Conservation (phyloP, 2,113 vertebrate genomes). For the human region GRCh38 chr13:53221001-53221500, state of each 20-base stretch:
- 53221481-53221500: neutral
- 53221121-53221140: no score
- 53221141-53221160: neutral
- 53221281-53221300: neutral
- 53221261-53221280: neutral
- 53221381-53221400: neutral
- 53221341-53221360: neutral
- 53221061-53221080: neutral
- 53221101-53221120: neutral
- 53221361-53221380: neutral
- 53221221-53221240: neutral
- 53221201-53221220: neutral
- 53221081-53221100: neutral
- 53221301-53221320: neutral
- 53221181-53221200: rapidly evolving
- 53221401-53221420: neutral
- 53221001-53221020: neutral
- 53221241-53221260: neutral
- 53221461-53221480: neutral
- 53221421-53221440: neutral
- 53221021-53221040: neutral
- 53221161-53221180: neutral
- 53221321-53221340: neutral
- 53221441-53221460: neutral
- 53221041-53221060: neutral